Evolutionary conservation across 2,888 invertebrate species (phyloP), one percentile per base, ranked within the genome.

Genomic region (Drosophila mercatorum): DNA sequence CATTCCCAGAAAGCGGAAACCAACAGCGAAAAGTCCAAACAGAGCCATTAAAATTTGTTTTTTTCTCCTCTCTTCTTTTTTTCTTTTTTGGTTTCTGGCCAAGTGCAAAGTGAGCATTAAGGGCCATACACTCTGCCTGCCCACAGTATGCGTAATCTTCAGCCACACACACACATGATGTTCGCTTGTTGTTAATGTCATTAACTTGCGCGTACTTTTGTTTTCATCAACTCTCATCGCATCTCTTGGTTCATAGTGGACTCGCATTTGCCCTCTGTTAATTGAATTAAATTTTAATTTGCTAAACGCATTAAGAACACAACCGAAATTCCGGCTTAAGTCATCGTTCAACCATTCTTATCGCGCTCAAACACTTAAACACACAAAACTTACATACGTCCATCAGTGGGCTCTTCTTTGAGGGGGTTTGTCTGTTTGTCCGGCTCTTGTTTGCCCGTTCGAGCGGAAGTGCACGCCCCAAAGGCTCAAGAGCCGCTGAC

Each of bases 271-370:
- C 49, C 52, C 63, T 64, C 22, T 38, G 77, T 68, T 84, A 89
- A 84, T 84, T 84, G 85, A 84, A 89, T 84, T 84, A 84, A 89
- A 77, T 75, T 71, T 89, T 87, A 83, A 81, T 87, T 84, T 81
- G 72, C 69, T 58, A 63, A 71, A 72, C 59, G 71, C 76, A 84
- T 88, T 88, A 83, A 79, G 55, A 61, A 47, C 49, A 14, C 49
- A 43, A 11, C 60, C 59, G 12, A 40, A 31, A 55, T 34, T 31
- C 26, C 51, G n/a, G 41, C 53, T 53, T 36, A 51, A 36, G 51
- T 51, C 51, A 51, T 51, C 51, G 4, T 12, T 22, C 12, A 44
- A 68, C 59, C 73, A 68, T 46, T 51, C 78, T 78, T 75, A 78
- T 75, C 75, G 64, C 57, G 40, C 47, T 34, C 64, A 78, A 75